Conservation (phyloP, 2,888 invertebrate genomes). For the Argyra leucocephala region DNA sequence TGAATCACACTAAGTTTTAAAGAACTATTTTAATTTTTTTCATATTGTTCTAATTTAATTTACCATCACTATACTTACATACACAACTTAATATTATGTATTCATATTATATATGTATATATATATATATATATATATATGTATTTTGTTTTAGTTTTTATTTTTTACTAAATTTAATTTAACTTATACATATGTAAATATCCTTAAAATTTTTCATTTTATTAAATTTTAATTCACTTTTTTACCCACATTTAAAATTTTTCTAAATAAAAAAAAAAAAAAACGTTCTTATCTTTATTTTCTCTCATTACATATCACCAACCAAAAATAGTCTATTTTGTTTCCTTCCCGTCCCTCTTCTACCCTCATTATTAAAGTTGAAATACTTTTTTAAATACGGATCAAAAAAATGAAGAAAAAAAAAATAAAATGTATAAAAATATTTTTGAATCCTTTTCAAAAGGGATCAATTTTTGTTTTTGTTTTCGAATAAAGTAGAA, state of each 20-base stretch:
- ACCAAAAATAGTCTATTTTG: neutral
- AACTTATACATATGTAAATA: neutral
- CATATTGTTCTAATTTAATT: too few relatives aligned
- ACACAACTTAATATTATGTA: too few relatives aligned
- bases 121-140: neutral
- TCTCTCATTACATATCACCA: too few relatives aligned
- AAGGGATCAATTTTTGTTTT: neutral
- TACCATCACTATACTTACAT: too few relatives aligned
- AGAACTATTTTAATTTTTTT: too few relatives aligned
- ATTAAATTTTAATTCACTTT: conserved; percentile 3
- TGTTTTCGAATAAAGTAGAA: too few relatives aligned
- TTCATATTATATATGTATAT: neutral
- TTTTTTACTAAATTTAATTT: neutral
- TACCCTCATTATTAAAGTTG: neutral
- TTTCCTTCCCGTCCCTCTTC: neutral
- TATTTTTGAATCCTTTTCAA: neutral
- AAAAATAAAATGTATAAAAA: neutral
- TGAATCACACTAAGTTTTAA: too few relatives aligned
- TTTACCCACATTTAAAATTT: neutral
- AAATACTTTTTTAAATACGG: too few relatives aligned
- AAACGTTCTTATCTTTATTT: too few relatives aligned
- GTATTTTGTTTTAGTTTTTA: neutral
- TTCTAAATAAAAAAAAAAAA: neutral
- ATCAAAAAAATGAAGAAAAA: neutral
- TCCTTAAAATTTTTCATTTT: neutral